Base-by-base conservation (phyloP, 2,888 invertebrate species). In the Apotomis turbidana region DNA sequence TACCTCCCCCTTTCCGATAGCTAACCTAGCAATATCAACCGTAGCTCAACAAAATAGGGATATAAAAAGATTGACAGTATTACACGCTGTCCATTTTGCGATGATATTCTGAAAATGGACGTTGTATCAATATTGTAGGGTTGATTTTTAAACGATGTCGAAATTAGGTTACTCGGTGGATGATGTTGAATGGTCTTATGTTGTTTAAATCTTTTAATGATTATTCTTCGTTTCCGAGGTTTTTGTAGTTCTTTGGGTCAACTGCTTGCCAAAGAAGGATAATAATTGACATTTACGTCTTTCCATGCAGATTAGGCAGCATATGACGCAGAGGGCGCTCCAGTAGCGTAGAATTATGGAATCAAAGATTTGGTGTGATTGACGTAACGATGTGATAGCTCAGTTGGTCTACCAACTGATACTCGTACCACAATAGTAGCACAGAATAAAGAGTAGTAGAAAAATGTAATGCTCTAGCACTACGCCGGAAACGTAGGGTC, bases 201-300 rank as follows among this genome's bases (percentile, higher is more conserved):
- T 51, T 49, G 41, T 67, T 71, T 51, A 57, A 71, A 67, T 71
- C 60, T 71, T 61, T 61, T 55, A 57, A 71, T 5, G 66, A 61
- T 71, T 64, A 54, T 59, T 60, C 49, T 41, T 6, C 12, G 60
- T 55, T 71, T 71, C 60, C 67, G 67, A 54, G 49, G 15, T 49
- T 63, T 70, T 49, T 58, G 57, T 67, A 38, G 67, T 61, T 71
- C 62, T 62, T 51, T 6, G 51, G 71, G 71, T 71, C 71, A 71
- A 61, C 13, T 10, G 57, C 15, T 60, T 60, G 12, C 5, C 3
- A 57, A 60, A 44, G 13, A 44, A 9, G n/a, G 13, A 41, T 6
- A 59, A 6, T 59, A 3, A 8, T 4, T 36, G 4, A 27, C 8
- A 15, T 15, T 27, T 8, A 27, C 10, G 10, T 8, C 10, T 6